These are phyloP conservation scores for Eristalis tenax DNA, from an alignment of 2,888 invertebrate genomes.

Conservation along the genomic window DNA sequence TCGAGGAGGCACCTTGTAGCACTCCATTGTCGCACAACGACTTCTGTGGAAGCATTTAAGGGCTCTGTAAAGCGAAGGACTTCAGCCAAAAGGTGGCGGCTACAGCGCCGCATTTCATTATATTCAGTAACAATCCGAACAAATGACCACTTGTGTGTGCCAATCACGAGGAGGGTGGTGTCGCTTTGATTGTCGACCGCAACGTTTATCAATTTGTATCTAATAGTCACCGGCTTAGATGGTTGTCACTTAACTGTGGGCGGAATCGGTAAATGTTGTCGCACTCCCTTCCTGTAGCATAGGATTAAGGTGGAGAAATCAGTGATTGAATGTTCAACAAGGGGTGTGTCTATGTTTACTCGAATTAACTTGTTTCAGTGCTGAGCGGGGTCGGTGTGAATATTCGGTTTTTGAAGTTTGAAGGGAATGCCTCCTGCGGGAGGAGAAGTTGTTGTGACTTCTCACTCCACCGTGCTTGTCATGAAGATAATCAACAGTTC, in stretches of 20 bases:
- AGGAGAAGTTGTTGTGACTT: background rate
- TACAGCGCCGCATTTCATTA: constrained; percentile 58
- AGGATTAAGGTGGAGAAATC: constrained; percentile 9
- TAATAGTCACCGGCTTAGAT: constrained; percentile 30
- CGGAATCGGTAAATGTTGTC: background rate
- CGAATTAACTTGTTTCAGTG: background rate
- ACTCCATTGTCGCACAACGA: constrained; percentile 44
- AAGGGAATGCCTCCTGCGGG: background rate
- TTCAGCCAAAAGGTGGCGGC: constrained; percentile 18
- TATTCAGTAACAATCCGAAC: constrained; percentile 35
- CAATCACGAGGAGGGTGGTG: constrained; percentile 57
- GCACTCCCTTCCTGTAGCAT: background rate
- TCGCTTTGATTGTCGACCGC: constrained; percentile 61
- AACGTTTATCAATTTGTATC: constrained; percentile 45
- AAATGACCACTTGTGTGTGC: constrained; percentile 47
- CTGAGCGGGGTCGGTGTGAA: background rate
- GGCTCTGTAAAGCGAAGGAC: constrained; percentile 18
- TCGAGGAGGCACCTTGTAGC: constrained; percentile 43
- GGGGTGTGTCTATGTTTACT: background rate
- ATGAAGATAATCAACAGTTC: no score
- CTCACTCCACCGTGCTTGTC: no score
- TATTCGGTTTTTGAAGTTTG: background rate
- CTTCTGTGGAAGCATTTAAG: constrained; percentile 46
- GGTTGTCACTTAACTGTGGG: constrained; percentile 35
- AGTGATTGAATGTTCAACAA: background rate